Conservation (phyloP, 2,113 vertebrate genomes). For the Phalacrocorax aristotelis region DNA sequence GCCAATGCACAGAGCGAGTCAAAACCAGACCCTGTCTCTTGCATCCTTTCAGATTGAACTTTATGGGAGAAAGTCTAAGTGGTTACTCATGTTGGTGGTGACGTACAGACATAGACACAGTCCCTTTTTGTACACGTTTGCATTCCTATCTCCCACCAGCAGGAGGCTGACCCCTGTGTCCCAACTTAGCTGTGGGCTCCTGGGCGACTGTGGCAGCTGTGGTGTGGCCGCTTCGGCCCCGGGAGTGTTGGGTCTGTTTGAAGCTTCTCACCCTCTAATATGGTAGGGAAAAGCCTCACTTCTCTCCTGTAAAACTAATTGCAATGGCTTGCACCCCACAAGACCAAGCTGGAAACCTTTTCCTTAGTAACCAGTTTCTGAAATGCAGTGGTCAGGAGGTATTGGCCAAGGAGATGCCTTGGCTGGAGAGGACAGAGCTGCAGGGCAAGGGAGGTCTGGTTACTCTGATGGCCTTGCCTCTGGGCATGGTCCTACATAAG, state of each 20-base stretch:
- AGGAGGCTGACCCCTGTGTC: background rate
- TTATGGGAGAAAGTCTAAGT: background rate
- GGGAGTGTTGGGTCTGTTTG: background rate
- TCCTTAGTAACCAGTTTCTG: background rate
- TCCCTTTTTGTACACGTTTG: background rate
- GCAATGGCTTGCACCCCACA: background rate
- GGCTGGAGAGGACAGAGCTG: background rate
- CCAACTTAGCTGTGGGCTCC: background rate
- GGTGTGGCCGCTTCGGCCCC: accelerated
- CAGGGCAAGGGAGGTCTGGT: accelerated
- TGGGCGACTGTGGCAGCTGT: background rate
- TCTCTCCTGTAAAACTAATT: background rate
- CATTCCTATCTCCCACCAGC: background rate
- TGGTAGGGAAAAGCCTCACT: accelerated
- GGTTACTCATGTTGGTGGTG: background rate
- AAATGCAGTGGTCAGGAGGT: background rate
- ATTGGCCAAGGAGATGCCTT: background rate
- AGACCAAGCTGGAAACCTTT: background rate
- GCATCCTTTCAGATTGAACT: background rate
- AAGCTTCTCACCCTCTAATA: background rate
- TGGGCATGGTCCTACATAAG: accelerated
- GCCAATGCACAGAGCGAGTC: background rate
- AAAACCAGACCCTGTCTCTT: background rate
- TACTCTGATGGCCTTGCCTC: background rate
- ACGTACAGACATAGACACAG: accelerated